These are phyloP conservation scores for Oceanodroma tethys DNA, from an alignment of 2,113 vertebrate species.

Conservation along the genomic window DNA sequence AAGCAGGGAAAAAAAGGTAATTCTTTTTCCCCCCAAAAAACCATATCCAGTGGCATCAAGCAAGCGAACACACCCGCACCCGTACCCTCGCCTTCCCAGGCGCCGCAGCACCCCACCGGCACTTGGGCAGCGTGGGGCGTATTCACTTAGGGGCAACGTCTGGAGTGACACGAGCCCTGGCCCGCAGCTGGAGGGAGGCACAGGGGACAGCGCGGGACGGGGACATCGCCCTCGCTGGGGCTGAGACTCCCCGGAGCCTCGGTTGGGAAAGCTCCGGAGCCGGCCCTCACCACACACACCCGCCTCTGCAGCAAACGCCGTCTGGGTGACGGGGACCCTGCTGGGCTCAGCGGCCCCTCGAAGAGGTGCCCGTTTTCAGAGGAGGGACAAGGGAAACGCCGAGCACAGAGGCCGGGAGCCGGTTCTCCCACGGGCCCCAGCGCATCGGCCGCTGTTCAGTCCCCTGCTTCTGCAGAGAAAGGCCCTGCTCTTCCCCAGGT, in stretches of 20 bases:
- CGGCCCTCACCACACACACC: not conserved
- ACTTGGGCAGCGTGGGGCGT: accelerated
- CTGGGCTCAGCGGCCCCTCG: accelerated
- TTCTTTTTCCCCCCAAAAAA: not conserved
- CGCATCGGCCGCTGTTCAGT: accelerated
- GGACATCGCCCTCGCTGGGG: not conserved
- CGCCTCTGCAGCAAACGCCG: accelerated
- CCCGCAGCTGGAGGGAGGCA: too few species aligned
- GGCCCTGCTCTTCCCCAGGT: not conserved
- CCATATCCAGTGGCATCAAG: accelerated
- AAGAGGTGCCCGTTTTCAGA: not conserved
- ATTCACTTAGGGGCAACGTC: not conserved
- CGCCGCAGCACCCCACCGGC: not conserved
- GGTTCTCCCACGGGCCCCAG: not conserved
- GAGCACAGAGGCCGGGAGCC: accelerated
- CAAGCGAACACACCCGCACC: not conserved
- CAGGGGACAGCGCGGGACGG: accelerated
- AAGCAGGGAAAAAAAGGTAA: not conserved
- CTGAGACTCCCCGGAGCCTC: not conserved
- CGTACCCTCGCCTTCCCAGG: accelerated
- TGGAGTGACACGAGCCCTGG: not conserved
- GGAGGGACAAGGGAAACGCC: accelerated
- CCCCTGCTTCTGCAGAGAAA: not conserved
- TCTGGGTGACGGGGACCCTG: not conserved
- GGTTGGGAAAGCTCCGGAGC: not conserved